These are phyloP conservation scores for Lasius fuliginosus DNA, from an alignment of 2,888 invertebrate species.

Conservation along the genomic window DNA sequence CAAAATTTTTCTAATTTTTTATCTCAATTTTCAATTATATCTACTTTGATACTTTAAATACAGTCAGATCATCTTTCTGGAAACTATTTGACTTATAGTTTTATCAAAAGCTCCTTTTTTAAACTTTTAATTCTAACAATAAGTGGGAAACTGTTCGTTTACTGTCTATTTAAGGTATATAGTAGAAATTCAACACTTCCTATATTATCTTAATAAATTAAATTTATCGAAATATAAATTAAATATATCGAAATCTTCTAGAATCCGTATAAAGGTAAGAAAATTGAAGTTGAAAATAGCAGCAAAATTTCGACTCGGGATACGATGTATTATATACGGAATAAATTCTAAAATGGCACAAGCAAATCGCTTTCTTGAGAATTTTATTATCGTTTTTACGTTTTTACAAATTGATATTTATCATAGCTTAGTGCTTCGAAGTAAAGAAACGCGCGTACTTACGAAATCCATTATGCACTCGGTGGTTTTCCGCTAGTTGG, in stretches of 20 bases:
- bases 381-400: slow-evolving; percentile 49
- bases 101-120: background rate
- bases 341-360: slow-evolving; percentile 11
- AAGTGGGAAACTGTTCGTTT: background rate
- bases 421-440: slow-evolving; percentile 23
- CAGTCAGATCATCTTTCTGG: no score
- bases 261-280: background rate
- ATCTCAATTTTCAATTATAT: background rate
- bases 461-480: slow-evolving; percentile 59
- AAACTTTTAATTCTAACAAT: background rate
- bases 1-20: background rate
- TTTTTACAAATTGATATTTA: slow-evolving; percentile 58
- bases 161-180: background rate
- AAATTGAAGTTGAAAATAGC: background rate
- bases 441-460: slow-evolving; percentile 36
- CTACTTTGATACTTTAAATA: no score
- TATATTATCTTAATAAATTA: background rate
- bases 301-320: background rate
- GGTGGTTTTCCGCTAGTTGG: slow-evolving; percentile 51
- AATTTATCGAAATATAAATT: background rate
- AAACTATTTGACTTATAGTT: background rate
- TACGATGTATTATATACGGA: background rate
- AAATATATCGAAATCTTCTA: background rate
- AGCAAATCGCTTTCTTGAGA: slow-evolving; percentile 32
- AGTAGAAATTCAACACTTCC: background rate